Evolutionary conservation across 2,888 invertebrate genomes (phyloP).

Genomic region (Drosophila paramelanica): DNA sequence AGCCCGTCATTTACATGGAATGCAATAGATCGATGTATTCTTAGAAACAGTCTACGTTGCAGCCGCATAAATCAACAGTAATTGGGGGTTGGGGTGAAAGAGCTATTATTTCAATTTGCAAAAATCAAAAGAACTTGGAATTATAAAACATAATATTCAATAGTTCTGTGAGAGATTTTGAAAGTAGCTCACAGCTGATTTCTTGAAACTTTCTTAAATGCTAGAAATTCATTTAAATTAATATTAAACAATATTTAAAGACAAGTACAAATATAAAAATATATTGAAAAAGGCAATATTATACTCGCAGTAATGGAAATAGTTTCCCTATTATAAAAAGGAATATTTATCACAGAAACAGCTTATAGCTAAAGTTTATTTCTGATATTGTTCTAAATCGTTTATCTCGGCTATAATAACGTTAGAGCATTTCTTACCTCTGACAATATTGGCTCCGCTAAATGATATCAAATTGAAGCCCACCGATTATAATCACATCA

Average conservation of each 20-base stretch:
- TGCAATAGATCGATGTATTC: constrained; percentile 64
- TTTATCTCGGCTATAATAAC: too few relatives aligned
- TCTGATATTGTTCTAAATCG: too few relatives aligned
- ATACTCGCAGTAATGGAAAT: too few relatives aligned
- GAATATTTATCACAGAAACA: too few relatives aligned
- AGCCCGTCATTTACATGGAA: constrained; percentile 62
- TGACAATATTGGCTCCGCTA: too few relatives aligned
- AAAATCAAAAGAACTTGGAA: constrained; percentile 1
- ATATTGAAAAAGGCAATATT: background rate
- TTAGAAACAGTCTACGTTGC: constrained; percentile 48
- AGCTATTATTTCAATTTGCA: constrained; percentile 31
- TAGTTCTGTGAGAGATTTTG: background rate
- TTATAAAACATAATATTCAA: constrained; percentile 10
- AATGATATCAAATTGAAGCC: too few relatives aligned
- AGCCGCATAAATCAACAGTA: constrained; percentile 53
- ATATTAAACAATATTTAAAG: background rate
- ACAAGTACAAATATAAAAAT: background rate
- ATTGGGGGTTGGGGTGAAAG: constrained; percentile 4
- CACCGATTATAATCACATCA: too few relatives aligned
- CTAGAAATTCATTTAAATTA: background rate
- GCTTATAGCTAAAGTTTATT: too few relatives aligned
- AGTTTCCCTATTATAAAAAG: too few relatives aligned
- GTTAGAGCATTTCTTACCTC: too few relatives aligned
- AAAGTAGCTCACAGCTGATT: background rate
- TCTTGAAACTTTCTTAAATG: background rate